phyloP scores from a whole-genome alignment of 2,113 vertebrate species.

The Silurus glanis region DNA sequence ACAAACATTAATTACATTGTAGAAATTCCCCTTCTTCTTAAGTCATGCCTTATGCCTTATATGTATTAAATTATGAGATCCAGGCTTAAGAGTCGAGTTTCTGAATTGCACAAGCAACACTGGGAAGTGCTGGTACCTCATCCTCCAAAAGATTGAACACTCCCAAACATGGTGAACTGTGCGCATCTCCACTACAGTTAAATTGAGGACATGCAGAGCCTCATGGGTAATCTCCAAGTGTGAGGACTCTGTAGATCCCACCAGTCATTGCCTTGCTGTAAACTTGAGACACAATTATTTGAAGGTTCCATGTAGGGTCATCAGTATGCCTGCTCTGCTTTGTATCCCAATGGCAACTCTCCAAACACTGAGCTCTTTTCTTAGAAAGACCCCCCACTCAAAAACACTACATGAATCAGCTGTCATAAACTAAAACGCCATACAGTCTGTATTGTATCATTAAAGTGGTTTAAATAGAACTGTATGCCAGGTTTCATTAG shows the following conservation, averaged over 20 bases:
- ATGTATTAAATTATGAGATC: not conserved
- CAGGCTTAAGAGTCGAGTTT: not conserved
- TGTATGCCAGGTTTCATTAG: not conserved
- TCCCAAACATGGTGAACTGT: slow-evolving; percentile 40
- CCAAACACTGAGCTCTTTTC: slow-evolving; percentile 68
- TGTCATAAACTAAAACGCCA: slow-evolving; percentile 33
- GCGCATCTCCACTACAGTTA: slow-evolving; percentile 42
- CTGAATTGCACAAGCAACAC: not conserved
- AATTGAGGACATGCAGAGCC: slow-evolving; percentile 57
- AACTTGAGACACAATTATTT: slow-evolving; percentile 64
- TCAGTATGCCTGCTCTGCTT: slow-evolving; percentile 69
- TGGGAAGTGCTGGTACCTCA: not conserved
- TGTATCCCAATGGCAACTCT: slow-evolving; percentile 71
- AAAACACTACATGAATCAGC: slow-evolving; percentile 50
- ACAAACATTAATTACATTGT: not conserved
- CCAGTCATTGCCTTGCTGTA: slow-evolving; percentile 57
- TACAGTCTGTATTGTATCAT: slow-evolving; percentile 35
- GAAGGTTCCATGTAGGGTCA: slow-evolving; percentile 73
- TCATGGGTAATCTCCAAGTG: slow-evolving; percentile 49
- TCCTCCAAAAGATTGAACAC: slow-evolving; percentile 16
- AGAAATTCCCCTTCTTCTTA: not conserved
- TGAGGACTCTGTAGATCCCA: slow-evolving; percentile 46
- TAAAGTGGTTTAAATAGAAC: slow-evolving; percentile 34
- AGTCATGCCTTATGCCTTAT: not conserved
- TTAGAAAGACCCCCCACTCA: slow-evolving; percentile 60